Conservation (phyloP, 2,888 invertebrate species). For the Ophion costatus region DNA sequence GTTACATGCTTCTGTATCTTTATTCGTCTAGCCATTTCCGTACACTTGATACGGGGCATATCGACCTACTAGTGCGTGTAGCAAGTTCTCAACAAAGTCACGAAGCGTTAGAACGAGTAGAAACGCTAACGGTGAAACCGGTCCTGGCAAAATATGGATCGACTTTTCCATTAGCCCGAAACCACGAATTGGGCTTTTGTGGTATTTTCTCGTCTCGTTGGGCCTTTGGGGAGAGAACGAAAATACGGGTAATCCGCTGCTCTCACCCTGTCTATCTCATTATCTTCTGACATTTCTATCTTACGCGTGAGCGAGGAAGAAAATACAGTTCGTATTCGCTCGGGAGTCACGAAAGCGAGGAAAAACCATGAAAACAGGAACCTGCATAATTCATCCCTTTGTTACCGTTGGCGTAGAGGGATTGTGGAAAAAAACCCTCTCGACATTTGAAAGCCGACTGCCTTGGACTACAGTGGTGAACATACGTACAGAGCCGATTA, state of each 20-base stretch:
- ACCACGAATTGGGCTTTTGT: conserved; percentile 9
- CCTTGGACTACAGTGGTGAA: background rate
- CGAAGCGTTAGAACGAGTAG: conserved; percentile 49
- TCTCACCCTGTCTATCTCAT: background rate
- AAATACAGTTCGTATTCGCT: background rate
- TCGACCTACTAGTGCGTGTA: conserved; percentile 38
- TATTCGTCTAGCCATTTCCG: conserved; percentile 24
- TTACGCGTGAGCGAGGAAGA: background rate
- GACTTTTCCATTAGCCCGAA: conserved; percentile 9
- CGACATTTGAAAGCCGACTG: background rate
- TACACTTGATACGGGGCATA: background rate
- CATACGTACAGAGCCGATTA: background rate
- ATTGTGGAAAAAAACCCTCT: background rate
- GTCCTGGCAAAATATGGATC: conserved; percentile 13
- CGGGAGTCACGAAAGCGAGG: background rate
- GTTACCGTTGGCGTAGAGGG: conserved; percentile 5
- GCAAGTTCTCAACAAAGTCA: conserved; percentile 62
- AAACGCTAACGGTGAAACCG: conserved; percentile 6
- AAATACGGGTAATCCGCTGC: conserved; percentile 11
- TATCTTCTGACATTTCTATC: conserved; percentile 5
- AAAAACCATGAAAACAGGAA: conserved; percentile 2
- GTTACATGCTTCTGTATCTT: conserved; percentile 1
- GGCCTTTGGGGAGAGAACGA: background rate
- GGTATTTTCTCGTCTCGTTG: conserved; percentile 6
- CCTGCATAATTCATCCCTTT: conserved; percentile 6